Evolutionary conservation across 2,888 invertebrate species (phyloP), one percentile per base, ranked within the genome.

Genomic region (Matsumyia berberina): DNA sequence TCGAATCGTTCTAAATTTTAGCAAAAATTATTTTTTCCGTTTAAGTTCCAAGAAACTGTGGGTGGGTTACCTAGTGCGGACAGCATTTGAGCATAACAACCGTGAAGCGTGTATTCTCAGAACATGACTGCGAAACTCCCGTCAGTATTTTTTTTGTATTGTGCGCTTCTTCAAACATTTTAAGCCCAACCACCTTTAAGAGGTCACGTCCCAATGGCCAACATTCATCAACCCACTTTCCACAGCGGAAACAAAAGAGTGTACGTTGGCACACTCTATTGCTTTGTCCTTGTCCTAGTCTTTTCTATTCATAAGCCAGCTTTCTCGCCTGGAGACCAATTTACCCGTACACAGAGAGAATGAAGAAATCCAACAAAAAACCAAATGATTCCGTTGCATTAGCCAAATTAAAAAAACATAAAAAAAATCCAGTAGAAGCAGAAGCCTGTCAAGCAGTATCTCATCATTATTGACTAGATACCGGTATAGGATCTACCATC

Each of bases 271-370:
- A 19, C 37, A 51, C 60, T 15, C 67, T 44, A 69, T 62, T 64
- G n/a, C 15, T 72, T 72, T 66, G 82, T 78, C 77, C 77, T 82
- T 77, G 82, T 58, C 64, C 82, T 78, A 82, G 78, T 72, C 78
- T 58, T 6, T 19, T 33, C 46, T 62, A 42, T 77, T 58, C 57
- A 55, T 64, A 81, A 69, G 49, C 62, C 57, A 72, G 70, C 64
- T 82, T 60, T 82, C n/a, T 39, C 58, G 58, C 70, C 69, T 70
- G 5, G 60, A 53, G 60, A 60, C 73, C 66, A 66, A 73, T 73
- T 73, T 57, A 33, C 44, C 37, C 57, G 57, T 24, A 24, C 62
- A 55, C 17, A 39, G 39, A 55, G 24, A 24, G 24, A 24, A 12
- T 53, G n/a, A 49, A 37, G 44, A 67, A 69, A 33, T n/a, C 31